Evolutionary conservation across 2,888 invertebrate genomes (phyloP), one percentile per base, ranked within the genome.

Genomic region (Trissolcus japonicus): DNA sequence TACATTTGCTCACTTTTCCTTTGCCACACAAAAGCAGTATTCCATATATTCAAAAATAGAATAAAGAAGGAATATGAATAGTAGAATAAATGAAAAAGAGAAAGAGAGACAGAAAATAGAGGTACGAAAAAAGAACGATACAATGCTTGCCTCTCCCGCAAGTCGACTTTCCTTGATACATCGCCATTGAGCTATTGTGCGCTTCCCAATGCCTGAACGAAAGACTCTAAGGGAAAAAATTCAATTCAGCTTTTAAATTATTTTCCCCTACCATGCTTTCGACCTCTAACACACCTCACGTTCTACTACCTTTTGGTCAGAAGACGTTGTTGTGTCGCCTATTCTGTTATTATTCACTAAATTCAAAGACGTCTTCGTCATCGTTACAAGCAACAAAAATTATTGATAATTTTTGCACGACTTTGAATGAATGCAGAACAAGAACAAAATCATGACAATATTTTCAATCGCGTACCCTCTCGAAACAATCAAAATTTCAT

Each of bases 221-320:
- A 88, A 87, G 87, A 87, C 87, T 87, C 87, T 83, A 83, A 86
- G 86, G 84, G 86, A 86, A 87, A 88, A 89, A 88, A 89, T 89
- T 88, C 88, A 88, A 89, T 89, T 88, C 88, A 88, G 88, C 88
- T 89, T 89, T 88, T 88, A 88, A 88, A 88, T 88, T 88, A 88
- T 89, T 88, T 87, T 85, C 85, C 85, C 80, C 78, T 69, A 66
- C 76, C 78, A 76, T 79, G 71, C 81, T 76, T 68, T 69, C 65
- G 69, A 80, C 73, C 67, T 63, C 76, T 68, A 67, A 67, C 74
- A 80, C 76, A 79, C 77, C 82, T 79, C 79, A 69, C 79, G 80
- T 82, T 79, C 78, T 77, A 78, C 73, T 79, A 75, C 80, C 77
- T 80, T 79, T 81, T 76, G 73, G 76, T 74, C 76, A 76, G 79